Evolutionary conservation across 2,888 invertebrate genomes (phyloP).

Genomic region (Norana najaformis): DNA sequence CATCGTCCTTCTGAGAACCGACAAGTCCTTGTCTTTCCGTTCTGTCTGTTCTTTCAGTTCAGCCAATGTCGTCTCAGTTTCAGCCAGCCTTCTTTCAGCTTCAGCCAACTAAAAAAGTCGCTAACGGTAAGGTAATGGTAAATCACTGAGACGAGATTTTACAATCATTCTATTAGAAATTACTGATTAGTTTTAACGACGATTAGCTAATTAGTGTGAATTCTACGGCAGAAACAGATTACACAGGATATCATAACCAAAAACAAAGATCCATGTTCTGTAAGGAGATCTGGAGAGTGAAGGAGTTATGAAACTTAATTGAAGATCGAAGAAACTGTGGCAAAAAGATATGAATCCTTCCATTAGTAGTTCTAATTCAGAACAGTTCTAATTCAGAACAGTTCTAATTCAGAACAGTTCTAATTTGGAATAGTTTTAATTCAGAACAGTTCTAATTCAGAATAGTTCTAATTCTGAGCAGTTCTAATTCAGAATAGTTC

Average conservation of each 20-base stretch:
- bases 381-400: not conserved
- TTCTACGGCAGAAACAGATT: too few species aligned
- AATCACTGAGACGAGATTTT: too few species aligned
- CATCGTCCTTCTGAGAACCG: not conserved
- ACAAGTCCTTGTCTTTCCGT: not conserved
- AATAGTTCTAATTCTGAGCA: too few species aligned
- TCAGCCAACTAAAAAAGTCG: not conserved
- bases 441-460: not conserved
- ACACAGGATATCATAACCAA: too few species aligned
- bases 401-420: not conserved
- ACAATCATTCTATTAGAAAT: not conserved
- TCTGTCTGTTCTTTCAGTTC: not conserved
- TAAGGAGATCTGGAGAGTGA: too few species aligned
- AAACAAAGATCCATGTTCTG: too few species aligned
- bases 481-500: not conserved
- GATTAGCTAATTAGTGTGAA: too few species aligned
- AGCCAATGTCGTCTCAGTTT: not conserved
- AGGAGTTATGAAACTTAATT: too few species aligned
- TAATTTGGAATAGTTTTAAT: not conserved
- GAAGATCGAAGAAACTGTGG: too few species aligned
- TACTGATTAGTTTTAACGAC: too few species aligned
- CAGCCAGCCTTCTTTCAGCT: not conserved
- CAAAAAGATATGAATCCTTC: too few species aligned
- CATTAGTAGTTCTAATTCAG: not conserved
- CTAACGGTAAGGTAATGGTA: too few species aligned